These are phyloP conservation scores for Phenganax marumi DNA, from an alignment of 92 coral and sea anemone genomes.

Conservation along the genomic window DNA sequence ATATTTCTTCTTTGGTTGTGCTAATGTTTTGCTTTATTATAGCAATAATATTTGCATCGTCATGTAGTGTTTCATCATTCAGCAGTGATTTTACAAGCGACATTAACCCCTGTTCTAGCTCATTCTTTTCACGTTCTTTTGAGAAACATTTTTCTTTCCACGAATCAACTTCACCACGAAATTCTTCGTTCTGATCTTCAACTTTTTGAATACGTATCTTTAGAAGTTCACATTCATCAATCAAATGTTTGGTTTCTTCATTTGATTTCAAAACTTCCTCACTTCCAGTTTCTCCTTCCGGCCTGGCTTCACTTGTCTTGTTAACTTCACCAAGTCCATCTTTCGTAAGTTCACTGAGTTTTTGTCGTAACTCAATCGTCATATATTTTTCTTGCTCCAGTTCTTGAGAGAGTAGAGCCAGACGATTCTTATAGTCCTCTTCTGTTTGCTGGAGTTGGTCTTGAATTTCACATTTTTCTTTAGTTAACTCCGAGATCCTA, in stretches of 20 bases:
- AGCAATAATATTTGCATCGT: constrained; percentile 12
- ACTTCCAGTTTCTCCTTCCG: constrained; percentile 13
- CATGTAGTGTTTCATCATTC: neutral
- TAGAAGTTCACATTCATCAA: constrained; percentile 27
- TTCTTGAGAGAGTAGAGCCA: constrained; percentile 7
- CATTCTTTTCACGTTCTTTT: constrained; percentile 46
- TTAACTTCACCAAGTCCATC: constrained; percentile 36
- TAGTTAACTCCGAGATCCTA: constrained; percentile 33
- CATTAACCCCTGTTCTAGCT: constrained; percentile 24
- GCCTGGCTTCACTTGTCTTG: constrained; percentile 8
- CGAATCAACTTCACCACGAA: constrained; percentile 27
- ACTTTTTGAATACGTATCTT: constrained; percentile 21
- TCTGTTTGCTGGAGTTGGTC: constrained; percentile 10
- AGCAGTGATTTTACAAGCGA: neutral
- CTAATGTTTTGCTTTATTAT: constrained; percentile 49
- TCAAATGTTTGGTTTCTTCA: constrained; percentile 26
- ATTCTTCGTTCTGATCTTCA: constrained; percentile 58
- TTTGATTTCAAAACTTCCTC: constrained; percentile 17
- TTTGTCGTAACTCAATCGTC: constrained; percentile 3
- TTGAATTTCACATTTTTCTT: constrained; percentile 11
- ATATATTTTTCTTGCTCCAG: constrained; percentile 14
- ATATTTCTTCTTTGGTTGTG: constrained; percentile 50
- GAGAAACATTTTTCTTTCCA: constrained; percentile 43
- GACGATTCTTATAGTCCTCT: constrained; percentile 11
- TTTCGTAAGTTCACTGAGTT: neutral